Base-by-base conservation (phyloP, 2,797 vertebrate genomes). In the Rhynchonycteris naso region DNA sequence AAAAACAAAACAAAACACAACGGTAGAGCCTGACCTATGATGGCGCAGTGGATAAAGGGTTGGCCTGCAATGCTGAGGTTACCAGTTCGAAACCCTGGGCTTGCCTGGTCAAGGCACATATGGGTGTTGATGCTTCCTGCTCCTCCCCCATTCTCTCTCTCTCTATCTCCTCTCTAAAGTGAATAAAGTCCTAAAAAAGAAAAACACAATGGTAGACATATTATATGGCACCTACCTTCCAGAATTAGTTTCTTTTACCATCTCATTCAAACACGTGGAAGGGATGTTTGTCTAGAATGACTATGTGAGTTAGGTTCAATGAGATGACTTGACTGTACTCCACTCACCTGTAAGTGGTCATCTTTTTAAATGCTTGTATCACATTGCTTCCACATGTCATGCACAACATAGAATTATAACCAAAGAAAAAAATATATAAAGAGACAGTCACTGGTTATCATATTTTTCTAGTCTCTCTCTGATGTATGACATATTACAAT, bases 351-450 rank as follows among this genome's bases (percentile, higher is more conserved):
- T 16, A 66, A 66, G 16, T 33, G 7, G n/a, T 69, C 33, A 69
- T 69, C 56, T 38, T 30, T 92, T 30, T 65, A 63, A 63, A 54
- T 16, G 33, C 2, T 52, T 30, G 38, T 13, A n/a, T 83, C 54
- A 75, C 9, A 76, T 94, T 78, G 86, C 63, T 83, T 87, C 56
- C 22, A 56, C 88, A 33, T 71, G 26, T 35, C 38, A n/a, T 18
- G 28, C 14, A 54, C 68, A 19, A 85, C 28, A 61, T 6, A 63
- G 68, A 81, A 61, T 26, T 65, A 92, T 71, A 76, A 80, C 38
- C 50, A 78, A 52, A 72, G 66, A 90, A 58, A 93, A 85, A 58
- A 93, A 84, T 85, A 93, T 21, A 82, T 16, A 6, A 11, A 18
- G n/a, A 59, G 43, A 38, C 4, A 75, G 59, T 38, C 38, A 58